Conservation (phyloP, 2,888 invertebrate species). For the Cryptocheilus praepositus region DNA sequence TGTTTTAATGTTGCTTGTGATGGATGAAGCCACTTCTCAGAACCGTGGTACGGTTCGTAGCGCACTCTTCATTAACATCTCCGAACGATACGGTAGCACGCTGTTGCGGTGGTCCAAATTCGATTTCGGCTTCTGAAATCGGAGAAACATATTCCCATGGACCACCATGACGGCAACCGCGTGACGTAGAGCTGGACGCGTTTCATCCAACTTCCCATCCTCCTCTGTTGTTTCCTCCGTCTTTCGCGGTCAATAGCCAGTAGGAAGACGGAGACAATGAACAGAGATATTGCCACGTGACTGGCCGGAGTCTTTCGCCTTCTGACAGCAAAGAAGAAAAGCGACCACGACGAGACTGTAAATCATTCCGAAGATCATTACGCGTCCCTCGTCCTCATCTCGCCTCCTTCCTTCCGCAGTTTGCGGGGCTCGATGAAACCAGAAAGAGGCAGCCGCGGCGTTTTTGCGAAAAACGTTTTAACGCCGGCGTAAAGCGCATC, state of each 20-base stretch:
- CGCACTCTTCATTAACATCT: no score
- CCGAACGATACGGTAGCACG: no score
- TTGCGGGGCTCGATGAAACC: slow-evolving; percentile 37
- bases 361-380: slow-evolving; percentile 47
- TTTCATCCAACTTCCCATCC: neutral
- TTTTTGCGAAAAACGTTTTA: slow-evolving; percentile 42
- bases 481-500: slow-evolving; percentile 52
- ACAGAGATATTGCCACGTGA: slow-evolving; percentile 46
- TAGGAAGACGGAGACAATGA: slow-evolving; percentile 46
- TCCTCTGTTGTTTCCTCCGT: neutral
- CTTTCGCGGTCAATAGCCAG: slow-evolving; percentile 4
- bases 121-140: no score
- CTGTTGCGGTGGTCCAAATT: no score
- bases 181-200: neutral
- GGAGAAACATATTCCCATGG: neutral
- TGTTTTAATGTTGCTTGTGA: no score
- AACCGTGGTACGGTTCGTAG: no score
- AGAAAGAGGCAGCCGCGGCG: slow-evolving; percentile 24
- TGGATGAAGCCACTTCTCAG: no score
- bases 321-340: slow-evolving; percentile 24
- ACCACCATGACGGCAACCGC: neutral
- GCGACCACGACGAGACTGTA: slow-evolving; percentile 36
- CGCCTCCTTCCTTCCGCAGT: slow-evolving; percentile 34
- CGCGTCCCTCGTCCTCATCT: slow-evolving; percentile 16
- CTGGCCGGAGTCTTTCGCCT: slow-evolving; percentile 24